Evolutionary conservation across 2,113 vertebrate genomes (phyloP), one percentile per base, ranked within the genome.

Genomic region (Hemiprocne comata): DNA sequence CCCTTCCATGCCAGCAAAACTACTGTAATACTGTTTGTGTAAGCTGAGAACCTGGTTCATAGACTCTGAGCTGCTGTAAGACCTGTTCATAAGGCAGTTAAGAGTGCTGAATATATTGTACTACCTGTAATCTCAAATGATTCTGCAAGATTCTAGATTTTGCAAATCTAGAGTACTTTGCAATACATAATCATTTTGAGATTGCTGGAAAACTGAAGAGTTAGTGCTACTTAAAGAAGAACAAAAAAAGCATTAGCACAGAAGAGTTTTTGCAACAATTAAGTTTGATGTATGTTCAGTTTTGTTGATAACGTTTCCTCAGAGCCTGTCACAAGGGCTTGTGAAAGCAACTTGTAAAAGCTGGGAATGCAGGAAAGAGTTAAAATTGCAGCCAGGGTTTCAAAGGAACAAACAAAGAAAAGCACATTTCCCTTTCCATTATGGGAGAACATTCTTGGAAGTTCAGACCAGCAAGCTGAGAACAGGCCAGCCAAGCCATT

Each of bases 171-270:
- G 69, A 81, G 40, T 81, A 72, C 55, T 86, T 84, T 81, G 82
- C 70, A 61, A 26, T 84, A 58, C 48, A 53, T 64, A 78, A 89
- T 92, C 26, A 66, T 86, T 81, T 75, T 21, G 74, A 84, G 61
- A 78, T 85, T 87, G 90, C 86, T 61, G 70, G 62, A 93, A 93
- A 95, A 90, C 65, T 29, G 62, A 82, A 75, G 62, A 69, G 40
- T 92, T 91, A 72, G 77, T 57, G 62, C 67, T 91, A 58, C 81
- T 96, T 88, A 89, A 87, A 86, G 73, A 61, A 80, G 73, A 90
- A 89, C 54, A 94, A 93, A 94, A 94, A 61, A 93, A 93, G 82
- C 91, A 87, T 94, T 85, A 97, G 62, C 76, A 91, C 80, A 87
- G 76, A 96, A 10, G 79, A 57, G 36, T 61, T 91, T 94, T 91